Base-by-base conservation (phyloP, 2,888 invertebrate genomes). In the Dorcus parallelipipedus region DNA sequence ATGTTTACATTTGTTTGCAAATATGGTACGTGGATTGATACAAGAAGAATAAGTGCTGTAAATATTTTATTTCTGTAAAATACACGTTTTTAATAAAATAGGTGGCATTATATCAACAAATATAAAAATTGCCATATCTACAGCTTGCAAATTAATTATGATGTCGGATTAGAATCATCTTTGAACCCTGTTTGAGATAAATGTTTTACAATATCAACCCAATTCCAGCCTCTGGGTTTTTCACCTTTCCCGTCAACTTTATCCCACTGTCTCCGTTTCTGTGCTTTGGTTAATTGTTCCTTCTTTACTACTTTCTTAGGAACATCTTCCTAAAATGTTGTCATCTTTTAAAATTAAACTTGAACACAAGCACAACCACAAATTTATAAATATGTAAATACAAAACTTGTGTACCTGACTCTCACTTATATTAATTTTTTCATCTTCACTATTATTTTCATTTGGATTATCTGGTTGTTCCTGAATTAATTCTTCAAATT, bases 171-270 rank as follows among this genome's bases (percentile, higher is more conserved):
- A 56, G 66, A 64, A 54, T 80, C 80, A 54, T 79, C 79, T 71
- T 84, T 82, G 47, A 79, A 79, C 61, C 84, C 86, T 52, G 88
- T 88, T 75, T 96, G 96, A 8, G 93, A 93, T 58, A 97, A 83
- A 80, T 97, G 97, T 78, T 93, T 95, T n/a, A 97, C 89, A 61
- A 97, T 87, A 75, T 97, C 97, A 8, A 97, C 88, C 97, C 97
- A 97, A 80, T 97, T 88, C 86, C 89, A 94, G 0, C 97, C 97
- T 33, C 97, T 81, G 0, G 93, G 90, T 64, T 84, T 86, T 73
- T 96, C 95, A 0, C 95, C 95, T 17, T 83, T 81, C 0, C 81
- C 81, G 76, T 94, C 94, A 0, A 92, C 85, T 56, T 87, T 84
- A 75, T 94, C 93, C 90, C 93, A 94, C 72, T 91, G 89, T 59